Evolutionary conservation across 2,113 vertebrate species (phyloP), one percentile per base, ranked within the genome.

Genomic region (Leucopsar rothschildi): DNA sequence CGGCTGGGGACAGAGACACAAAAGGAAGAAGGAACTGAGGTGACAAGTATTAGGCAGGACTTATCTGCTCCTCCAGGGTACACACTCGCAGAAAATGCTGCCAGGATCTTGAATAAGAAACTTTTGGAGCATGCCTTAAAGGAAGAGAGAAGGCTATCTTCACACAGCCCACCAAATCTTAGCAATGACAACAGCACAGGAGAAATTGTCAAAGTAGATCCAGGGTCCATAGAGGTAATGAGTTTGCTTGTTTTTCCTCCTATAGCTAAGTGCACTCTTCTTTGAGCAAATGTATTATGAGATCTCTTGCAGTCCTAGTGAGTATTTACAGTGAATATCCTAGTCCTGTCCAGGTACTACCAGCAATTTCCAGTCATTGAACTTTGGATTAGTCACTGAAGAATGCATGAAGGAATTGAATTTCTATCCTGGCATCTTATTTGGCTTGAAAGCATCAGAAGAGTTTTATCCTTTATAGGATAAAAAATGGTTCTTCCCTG

Each of bases 211-310:
- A 98, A 96, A 96, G 93, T 97, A 45, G 97, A 99, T 95, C 96
- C 98, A 72, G 98, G 98, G 97, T 98, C 98, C 96, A 99, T 99
- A 95, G 99, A 99, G 99, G 99, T 99, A 99, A 99, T 79, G 92
- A 93, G 44, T 78, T 96, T 97, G 91, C 78, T 97, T 87, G 75
- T 97, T 79, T 82, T 94, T 88, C 84, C 91, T 92, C 88, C 94
- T 90, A 75, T 97, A 78, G 82, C 96, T 96, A 96, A 96, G 60
- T 97, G 92, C 65, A 95, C 82, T 82, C 95, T 96, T 86, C 95
- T 96, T 94, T 96, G 72, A 97, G 73, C 68, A 81, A 65, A 82
- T 57, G 39, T 20, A 9, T 81, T 86, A 25, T 35, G 25, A 88
- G 60, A 52, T 86, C 71, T 82, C 80, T 86, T 84, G 61, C 52